phyloP scores from a whole-genome alignment of 1,140 invertebrate species.

The Carcinoscorpius rotundicauda region DNA sequence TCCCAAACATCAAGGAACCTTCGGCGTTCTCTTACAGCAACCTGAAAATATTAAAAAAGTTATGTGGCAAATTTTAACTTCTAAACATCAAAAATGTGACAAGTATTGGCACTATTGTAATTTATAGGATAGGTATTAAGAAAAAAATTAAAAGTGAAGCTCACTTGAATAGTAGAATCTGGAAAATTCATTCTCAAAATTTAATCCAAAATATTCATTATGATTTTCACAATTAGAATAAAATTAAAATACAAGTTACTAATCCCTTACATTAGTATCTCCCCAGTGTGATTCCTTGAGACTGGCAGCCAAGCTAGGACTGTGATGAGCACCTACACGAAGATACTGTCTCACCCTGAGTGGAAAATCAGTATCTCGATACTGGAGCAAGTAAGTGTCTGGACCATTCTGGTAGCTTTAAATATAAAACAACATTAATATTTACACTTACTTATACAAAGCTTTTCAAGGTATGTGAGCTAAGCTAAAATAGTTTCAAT shows the following conservation, averaged over 20 bases:
- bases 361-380: conserved; percentile 84
- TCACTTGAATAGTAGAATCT: too few relatives aligned
- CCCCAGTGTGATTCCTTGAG: conserved; percentile 30
- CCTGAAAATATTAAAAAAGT: conserved; percentile 35
- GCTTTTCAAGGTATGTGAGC: background rate
- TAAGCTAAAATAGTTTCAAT: background rate
- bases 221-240: too few relatives aligned
- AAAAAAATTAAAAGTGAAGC: too few relatives aligned
- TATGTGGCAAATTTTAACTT: too few relatives aligned
- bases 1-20: conserved; percentile 91
- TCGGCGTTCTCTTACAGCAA: conserved; percentile 74
- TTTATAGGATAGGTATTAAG: too few relatives aligned
- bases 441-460: too few relatives aligned
- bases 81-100: too few relatives aligned
- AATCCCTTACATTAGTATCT: conserved; percentile 20
- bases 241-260: background rate
- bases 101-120: too few relatives aligned
- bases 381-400: conserved; percentile 84
- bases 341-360: conserved; percentile 79
- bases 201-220: too few relatives aligned
- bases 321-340: conserved; percentile 59
- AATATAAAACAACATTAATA: background rate
- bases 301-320: conserved; percentile 40
- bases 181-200: too few relatives aligned
- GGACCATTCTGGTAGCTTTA: conserved; percentile 84